Conservation (phyloP, 1,140 invertebrate species). For the Diorhabda carinulata region DNA sequence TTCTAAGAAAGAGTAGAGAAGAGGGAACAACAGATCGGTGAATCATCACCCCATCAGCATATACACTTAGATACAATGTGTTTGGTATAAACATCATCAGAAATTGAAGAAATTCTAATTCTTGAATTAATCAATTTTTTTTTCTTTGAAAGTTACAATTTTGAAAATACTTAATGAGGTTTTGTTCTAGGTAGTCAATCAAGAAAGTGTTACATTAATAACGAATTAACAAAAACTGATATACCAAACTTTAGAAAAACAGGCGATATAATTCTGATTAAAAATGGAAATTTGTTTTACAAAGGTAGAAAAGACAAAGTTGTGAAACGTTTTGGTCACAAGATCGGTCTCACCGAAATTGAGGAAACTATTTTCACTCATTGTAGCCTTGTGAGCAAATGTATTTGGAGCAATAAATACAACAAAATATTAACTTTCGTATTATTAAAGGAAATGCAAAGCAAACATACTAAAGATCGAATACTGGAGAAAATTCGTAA, state of each 20-base stretch:
- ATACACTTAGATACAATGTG: no score
- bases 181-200: conserved; percentile 51
- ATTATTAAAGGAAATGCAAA: conserved; percentile 44
- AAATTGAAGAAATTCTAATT: no score
- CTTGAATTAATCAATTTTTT: no score
- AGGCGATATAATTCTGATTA: conserved; percentile 62
- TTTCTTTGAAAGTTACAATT: neutral
- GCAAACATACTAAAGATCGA: conserved; percentile 48
- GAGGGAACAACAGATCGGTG: no score
- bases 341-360: conserved; percentile 59
- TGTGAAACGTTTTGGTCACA: conserved; percentile 72
- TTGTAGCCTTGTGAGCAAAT: conserved; percentile 50
- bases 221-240: conserved; percentile 51
- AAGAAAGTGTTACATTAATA: conserved; percentile 57
- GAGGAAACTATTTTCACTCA: conserved; percentile 53
- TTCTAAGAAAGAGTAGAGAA: no score
- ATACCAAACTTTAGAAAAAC: conserved; percentile 57
- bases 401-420: conserved; percentile 51
- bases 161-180: conserved; percentile 1
- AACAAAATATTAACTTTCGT: conserved; percentile 54
- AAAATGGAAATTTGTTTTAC: conserved; percentile 57
- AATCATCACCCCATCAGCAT: no score
- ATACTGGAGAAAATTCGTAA: conserved; percentile 48
- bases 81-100: no score
- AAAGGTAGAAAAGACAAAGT: conserved; percentile 61